A percentile compares a stretch with the other conserved stretches of the same genome.
Evolutionary conservation across 2,888 invertebrate genomes (phyloP).

Genomic region (Zygothrica quintamaculata): DNA sequence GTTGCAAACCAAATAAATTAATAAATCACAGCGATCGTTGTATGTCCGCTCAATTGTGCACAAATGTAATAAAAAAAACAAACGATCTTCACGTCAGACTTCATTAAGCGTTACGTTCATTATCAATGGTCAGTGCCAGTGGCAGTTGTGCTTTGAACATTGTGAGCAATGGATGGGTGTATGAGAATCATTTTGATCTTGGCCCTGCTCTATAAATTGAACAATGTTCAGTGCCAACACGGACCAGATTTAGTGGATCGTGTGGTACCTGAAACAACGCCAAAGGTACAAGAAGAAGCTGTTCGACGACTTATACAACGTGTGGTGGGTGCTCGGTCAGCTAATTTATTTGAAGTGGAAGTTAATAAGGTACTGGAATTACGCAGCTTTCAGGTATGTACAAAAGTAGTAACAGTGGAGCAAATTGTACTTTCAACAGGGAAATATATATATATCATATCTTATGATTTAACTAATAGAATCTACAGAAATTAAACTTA

Average conservation of each 20-base stretch:
- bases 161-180: slow-evolving; percentile 29
- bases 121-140: slow-evolving; percentile 42
- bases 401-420: background rate
- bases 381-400: slow-evolving; percentile 61
- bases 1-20: no score
- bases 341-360: slow-evolving; percentile 59
- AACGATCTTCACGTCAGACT: slow-evolving; percentile 12
- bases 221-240: slow-evolving; percentile 9
- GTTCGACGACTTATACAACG: slow-evolving; percentile 62
- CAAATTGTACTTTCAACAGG: background rate
- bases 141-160: slow-evolving; percentile 26
- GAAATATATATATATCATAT: background rate
- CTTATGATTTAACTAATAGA: no score
- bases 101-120: slow-evolving; percentile 16
- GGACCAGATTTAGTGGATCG: slow-evolving; percentile 39
- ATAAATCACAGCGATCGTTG: background rate
- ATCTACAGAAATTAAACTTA: no score
- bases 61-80: no score
- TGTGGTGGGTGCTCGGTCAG: slow-evolving; percentile 51
- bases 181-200: slow-evolving; percentile 31
- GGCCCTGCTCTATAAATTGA: slow-evolving; percentile 32
- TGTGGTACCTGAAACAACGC: slow-evolving; percentile 47
- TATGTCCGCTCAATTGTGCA: background rate
- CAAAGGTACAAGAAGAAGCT: slow-evolving; percentile 61
- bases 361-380: slow-evolving; percentile 48